These are phyloP conservation scores for Steatocranus sp. DNA, from an alignment of 2,797 vertebrate genomes.

Conservation along the genomic window DNA sequence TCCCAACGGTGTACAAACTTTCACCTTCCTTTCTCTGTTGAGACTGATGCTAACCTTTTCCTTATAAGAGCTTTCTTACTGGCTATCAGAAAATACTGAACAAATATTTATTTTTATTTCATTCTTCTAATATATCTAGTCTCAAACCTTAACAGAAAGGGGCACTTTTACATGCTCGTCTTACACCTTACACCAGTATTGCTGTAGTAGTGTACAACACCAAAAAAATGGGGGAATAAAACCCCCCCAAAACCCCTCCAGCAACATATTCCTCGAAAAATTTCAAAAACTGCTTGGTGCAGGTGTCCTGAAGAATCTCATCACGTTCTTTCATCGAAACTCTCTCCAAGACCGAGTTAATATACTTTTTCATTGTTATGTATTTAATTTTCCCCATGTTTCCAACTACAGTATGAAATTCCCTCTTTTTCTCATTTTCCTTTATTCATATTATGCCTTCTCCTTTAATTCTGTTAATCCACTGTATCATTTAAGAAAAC, in stretches of 20 bases:
- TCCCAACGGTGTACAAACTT: background rate
- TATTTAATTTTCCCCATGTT: background rate
- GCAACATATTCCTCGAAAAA: background rate
- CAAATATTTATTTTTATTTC: background rate
- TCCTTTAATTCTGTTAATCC: background rate
- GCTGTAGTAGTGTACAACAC: background rate
- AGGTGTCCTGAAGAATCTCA: background rate
- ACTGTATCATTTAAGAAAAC: background rate
- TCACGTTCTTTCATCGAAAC: background rate
- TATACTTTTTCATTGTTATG: background rate
- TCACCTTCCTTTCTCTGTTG: background rate
- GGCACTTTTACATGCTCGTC: background rate
- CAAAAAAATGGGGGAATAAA: background rate
- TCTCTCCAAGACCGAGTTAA: fast-evolving
- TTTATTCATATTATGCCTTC: fast-evolving
- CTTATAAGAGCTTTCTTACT: background rate
- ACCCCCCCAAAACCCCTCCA: background rate
- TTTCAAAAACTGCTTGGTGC: background rate
- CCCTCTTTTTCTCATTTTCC: background rate
- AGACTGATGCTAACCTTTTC: background rate
- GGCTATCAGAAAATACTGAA: background rate
- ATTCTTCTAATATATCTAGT: background rate
- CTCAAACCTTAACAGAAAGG: background rate
- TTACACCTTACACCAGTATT: background rate
- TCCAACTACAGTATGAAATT: background rate